A percentile compares a stretch with the other conserved stretches of the same genome.
Conservation (phyloP, 2,797 vertebrate species). For the Ctenochaetus hawaiiensis region DNA sequence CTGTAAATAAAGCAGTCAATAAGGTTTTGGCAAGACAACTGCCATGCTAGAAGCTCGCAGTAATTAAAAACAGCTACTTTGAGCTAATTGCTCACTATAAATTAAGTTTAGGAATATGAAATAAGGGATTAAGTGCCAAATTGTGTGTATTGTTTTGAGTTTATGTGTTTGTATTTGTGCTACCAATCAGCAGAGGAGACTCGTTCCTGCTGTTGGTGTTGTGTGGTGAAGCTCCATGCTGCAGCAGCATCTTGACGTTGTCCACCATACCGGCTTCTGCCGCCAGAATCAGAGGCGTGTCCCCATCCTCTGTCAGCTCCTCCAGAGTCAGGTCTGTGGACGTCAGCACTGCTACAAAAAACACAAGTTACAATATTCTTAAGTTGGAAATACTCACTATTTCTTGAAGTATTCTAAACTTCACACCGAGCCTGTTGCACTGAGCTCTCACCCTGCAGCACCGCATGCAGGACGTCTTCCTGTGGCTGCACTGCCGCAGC, state of each 20-base stretch:
- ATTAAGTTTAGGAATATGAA: no score
- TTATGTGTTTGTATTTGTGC: conserved; percentile 18
- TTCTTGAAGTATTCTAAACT: not conserved
- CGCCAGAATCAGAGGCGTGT: conserved; percentile 89
- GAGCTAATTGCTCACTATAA: no score
- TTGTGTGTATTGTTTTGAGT: not conserved
- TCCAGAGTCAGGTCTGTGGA: conserved; percentile 86
- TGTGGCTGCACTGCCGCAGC: conserved; percentile 83
- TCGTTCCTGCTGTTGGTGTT: conserved; percentile 89
- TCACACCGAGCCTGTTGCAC: not conserved
- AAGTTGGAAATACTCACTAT: no score
- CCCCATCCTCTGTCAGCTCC: conserved; percentile 87
- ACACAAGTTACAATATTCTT: not conserved
- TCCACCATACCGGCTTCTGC: conserved; percentile 80
- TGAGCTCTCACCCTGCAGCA: conserved; percentile 85
- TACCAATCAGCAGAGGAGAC: conserved; percentile 90
- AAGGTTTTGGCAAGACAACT: no score
- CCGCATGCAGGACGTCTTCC: conserved; percentile 81
- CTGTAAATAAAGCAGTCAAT: no score
- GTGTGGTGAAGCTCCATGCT: conserved; percentile 87
- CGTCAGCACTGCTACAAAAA: conserved; percentile 53
- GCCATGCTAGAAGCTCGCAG: no score
- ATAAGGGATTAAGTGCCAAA: not conserved
- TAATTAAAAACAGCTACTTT: no score
- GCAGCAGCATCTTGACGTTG: conserved; percentile 85